These are phyloP conservation scores for Mythimna vitellina DNA, from an alignment of 2,888 invertebrate genomes.

Conservation along the genomic window DNA sequence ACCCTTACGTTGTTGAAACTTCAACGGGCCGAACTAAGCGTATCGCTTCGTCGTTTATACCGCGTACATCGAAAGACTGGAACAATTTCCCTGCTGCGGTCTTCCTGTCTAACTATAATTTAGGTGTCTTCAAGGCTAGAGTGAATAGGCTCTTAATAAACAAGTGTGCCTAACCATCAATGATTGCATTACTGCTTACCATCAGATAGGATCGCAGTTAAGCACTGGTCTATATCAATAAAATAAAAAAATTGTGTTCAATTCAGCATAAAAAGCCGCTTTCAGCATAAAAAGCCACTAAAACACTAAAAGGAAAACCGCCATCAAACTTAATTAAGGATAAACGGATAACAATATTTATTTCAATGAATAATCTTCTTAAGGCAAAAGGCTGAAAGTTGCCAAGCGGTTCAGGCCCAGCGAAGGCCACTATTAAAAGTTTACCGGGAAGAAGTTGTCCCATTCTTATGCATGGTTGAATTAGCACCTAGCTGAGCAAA, in stretches of 20 bases:
- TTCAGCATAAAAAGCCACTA: background rate
- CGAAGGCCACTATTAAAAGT: slow-evolving; percentile 77
- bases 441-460: slow-evolving; percentile 69
- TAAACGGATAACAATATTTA: slow-evolving; percentile 54
- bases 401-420: slow-evolving; percentile 69
- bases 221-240: too few relatives aligned
- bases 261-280: background rate
- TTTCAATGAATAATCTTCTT: slow-evolving; percentile 58
- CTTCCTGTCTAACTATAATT: too few relatives aligned
- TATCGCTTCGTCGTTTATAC: too few relatives aligned
- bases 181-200: too few relatives aligned
- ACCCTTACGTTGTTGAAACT: too few relatives aligned
- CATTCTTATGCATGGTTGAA: slow-evolving; percentile 79
- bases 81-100: too few relatives aligned
- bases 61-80: too few relatives aligned
- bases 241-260: background rate
- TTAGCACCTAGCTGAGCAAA: slow-evolving; percentile 67
- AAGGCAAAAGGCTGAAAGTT: slow-evolving; percentile 65
- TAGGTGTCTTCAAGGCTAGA: too few relatives aligned
- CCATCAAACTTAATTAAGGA: slow-evolving; percentile 32
- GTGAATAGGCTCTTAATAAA: too few relatives aligned
- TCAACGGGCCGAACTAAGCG: too few relatives aligned
- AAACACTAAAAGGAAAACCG: background rate
- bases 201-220: too few relatives aligned
- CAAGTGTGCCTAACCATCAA: too few relatives aligned